phyloP scores from a whole-genome alignment of 2,797 vertebrate species.

The Sparus aurata region DNA sequence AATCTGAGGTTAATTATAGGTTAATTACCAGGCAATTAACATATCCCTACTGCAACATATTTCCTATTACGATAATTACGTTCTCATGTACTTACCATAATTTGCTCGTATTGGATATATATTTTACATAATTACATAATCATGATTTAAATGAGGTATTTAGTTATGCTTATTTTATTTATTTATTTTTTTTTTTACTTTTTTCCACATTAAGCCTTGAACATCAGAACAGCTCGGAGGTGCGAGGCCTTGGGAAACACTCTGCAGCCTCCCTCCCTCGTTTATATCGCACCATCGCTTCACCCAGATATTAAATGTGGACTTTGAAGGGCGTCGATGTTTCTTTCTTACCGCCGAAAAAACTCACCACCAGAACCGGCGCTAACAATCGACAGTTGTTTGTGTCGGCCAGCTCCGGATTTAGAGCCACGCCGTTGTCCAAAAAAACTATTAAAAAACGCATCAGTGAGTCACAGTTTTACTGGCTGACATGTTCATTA shows the following conservation, averaged over 20 bases:
- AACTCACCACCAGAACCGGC: slow-evolving; percentile 32
- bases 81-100: slow-evolving; percentile 49
- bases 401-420: background rate
- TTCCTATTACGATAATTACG: slow-evolving; percentile 49
- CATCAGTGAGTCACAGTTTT: slow-evolving; percentile 2
- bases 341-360: too few species aligned
- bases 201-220: slow-evolving; percentile 29
- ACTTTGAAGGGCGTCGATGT: background rate
- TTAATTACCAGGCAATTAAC: slow-evolving; percentile 63
- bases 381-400: background rate
- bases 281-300: slow-evolving; percentile 12
- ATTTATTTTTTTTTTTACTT: slow-evolving; percentile 15
- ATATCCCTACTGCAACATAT: slow-evolving; percentile 50
- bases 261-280: background rate
- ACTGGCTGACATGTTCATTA: background rate
- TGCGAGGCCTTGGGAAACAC: slow-evolving; percentile 18
- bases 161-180: slow-evolving; percentile 44
- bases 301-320: slow-evolving; percentile 1
- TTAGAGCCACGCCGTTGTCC: background rate
- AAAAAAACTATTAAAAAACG: slow-evolving; percentile 1
- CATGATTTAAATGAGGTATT: slow-evolving; percentile 48
- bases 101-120: slow-evolving; percentile 43
- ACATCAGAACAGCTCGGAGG: slow-evolving; percentile 30
- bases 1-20: slow-evolving; percentile 55
- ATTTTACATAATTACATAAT: slow-evolving; percentile 60